These are phyloP conservation scores for Laspeyria flexula DNA, from an alignment of 2,888 invertebrate species.

Conservation along the genomic window DNA sequence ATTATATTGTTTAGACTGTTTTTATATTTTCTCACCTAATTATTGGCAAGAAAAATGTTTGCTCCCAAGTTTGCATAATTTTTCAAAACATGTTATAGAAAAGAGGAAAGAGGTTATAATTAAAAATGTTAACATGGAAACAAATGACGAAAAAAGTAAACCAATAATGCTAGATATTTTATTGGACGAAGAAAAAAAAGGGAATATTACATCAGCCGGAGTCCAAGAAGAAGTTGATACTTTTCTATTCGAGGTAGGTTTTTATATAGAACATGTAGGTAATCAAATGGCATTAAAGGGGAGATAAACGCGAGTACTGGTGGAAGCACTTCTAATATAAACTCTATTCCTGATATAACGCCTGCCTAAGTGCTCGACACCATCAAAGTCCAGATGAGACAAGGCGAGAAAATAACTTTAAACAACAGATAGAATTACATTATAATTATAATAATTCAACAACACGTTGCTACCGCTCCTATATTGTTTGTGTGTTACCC, in stretches of 20 bases:
- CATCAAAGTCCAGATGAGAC: too few species aligned
- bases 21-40: constrained; percentile 15
- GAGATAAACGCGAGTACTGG: too few species aligned
- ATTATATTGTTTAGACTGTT: constrained; percentile 28
- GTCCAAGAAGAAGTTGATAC: constrained; percentile 90
- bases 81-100: constrained; percentile 81
- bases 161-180: constrained; percentile 88
- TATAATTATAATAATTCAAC: too few species aligned
- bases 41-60: constrained; percentile 18
- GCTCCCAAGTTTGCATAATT: constrained; percentile 77
- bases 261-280: too few species aligned
- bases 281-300: too few species aligned
- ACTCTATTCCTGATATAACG: too few species aligned
- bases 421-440: too few species aligned
- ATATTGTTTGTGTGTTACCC: too few species aligned
- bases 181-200: constrained; percentile 84
- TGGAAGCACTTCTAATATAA: too few species aligned
- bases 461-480: too few species aligned
- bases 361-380: too few species aligned
- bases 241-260: constrained; percentile 90
- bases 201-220: constrained; percentile 84
- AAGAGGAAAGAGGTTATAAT: constrained; percentile 50
- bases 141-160: constrained; percentile 66
- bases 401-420: too few species aligned
- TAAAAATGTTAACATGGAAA: constrained; percentile 20